These are phyloP conservation scores for Centropus bengalensis DNA, from an alignment of 2,113 vertebrate genomes.

Conservation along the genomic window DNA sequence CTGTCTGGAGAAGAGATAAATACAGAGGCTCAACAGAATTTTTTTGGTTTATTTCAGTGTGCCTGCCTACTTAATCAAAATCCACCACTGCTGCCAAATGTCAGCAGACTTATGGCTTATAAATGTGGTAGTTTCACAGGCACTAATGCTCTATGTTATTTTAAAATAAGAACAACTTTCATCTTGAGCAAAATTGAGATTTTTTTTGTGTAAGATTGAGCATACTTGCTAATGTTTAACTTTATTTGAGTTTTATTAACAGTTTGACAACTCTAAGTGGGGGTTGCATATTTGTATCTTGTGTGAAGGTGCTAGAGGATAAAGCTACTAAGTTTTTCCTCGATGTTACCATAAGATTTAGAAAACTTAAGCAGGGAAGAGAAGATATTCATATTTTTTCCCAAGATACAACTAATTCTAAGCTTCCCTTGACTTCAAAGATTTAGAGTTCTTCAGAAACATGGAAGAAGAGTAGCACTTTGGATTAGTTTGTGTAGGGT, in stretches of 20 bases:
- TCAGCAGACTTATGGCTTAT: background rate
- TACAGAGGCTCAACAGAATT: background rate
- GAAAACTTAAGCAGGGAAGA: background rate
- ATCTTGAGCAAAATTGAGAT: background rate
- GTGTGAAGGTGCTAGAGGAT: background rate
- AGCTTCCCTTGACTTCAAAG: background rate
- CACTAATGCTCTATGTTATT: background rate
- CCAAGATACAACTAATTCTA: background rate
- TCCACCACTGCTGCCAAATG: conserved; percentile 8
- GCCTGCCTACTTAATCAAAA: conserved; percentile 21
- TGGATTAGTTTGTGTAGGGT: too few species aligned
- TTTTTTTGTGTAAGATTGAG: background rate
- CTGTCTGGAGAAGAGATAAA: conserved; percentile 14
- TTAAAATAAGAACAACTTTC: background rate
- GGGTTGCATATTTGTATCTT: background rate
- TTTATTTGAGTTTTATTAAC: background rate
- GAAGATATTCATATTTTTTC: background rate
- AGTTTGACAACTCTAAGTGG: background rate
- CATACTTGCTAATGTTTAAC: background rate
- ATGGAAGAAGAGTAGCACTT: too few species aligned
- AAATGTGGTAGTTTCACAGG: background rate
- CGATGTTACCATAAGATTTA: background rate
- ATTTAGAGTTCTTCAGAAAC: too few species aligned
- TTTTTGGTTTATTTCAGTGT: background rate
- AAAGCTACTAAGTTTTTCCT: background rate